Evolutionary conservation across 2,797 vertebrate species (phyloP).

Genomic region (Malurus leucopterus): DNA sequence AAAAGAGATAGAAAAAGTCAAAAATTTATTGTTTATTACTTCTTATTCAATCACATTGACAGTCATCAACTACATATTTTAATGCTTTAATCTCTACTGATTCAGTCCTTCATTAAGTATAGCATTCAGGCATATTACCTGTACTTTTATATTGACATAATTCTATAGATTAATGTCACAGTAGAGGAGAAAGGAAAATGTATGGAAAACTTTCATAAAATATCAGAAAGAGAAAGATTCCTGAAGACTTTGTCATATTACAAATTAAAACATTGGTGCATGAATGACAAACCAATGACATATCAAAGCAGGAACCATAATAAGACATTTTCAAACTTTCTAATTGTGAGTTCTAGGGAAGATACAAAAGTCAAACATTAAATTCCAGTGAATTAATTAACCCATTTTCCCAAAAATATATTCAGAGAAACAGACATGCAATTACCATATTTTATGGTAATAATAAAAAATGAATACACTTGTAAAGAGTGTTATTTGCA

Average conservation of each 20-base stretch:
- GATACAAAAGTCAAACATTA: slow-evolving; percentile 12
- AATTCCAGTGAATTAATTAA: background rate
- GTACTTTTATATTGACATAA: background rate
- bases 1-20: background rate
- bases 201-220: background rate
- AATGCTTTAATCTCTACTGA: background rate
- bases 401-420: background rate
- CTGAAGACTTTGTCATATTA: background rate
- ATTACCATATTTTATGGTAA: slow-evolving; percentile 18
- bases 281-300: background rate
- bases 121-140: background rate
- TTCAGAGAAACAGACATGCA: background rate
- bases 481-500: slow-evolving; percentile 19
- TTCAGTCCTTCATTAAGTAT: background rate
- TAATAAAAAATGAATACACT: slow-evolving; percentile 4
- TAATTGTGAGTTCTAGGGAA: background rate
- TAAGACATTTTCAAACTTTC: background rate
- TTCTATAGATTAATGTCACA: background rate
- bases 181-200: background rate
- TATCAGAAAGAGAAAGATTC: background rate
- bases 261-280: background rate
- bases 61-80: background rate
- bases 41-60: background rate
- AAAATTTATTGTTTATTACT: background rate
- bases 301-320: background rate